These are phyloP conservation scores for Psammodynastes pulverulentus DNA, from an alignment of 2,113 vertebrate species.

Conservation along the genomic window DNA sequence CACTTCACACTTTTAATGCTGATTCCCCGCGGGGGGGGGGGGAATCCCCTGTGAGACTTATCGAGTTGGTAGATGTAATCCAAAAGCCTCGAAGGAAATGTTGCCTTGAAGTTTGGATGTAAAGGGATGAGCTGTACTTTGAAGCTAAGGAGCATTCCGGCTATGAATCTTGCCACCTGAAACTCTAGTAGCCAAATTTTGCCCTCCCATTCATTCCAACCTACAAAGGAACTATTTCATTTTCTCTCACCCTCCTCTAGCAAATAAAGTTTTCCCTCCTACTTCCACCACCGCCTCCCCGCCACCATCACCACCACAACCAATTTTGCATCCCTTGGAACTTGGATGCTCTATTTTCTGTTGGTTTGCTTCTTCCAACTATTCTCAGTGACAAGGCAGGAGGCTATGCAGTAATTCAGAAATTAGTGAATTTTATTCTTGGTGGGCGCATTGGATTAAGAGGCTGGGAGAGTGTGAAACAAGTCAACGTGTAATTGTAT, in stretches of 20 bases:
- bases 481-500: conserved; percentile 99
- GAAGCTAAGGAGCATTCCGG: not conserved
- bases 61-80: not conserved
- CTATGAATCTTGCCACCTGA: not conserved
- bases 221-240: not conserved
- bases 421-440: conserved; percentile 88
- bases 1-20: not conserved
- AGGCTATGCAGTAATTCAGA: conserved; percentile 84
- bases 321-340: conserved; percentile 39
- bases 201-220: rapidly evolving
- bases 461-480: conserved; percentile 99
- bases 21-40: not conserved
- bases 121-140: rapidly evolving
- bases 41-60: not conserved
- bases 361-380: conserved; percentile 66
- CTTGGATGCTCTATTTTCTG: conserved; percentile 59
- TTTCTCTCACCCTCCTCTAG: not conserved
- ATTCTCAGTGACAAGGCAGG: conserved; percentile 75
- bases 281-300: too few species aligned
- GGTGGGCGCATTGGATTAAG: conserved; percentile 98
- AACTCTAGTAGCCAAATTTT: not conserved
- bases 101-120: not conserved
- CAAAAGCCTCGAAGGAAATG: not conserved
- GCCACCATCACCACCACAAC: not conserved
- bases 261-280: conserved; percentile 46